Percentiles rank a stretch among this genome's conserved stretches.
Conservation (phyloP, 2,797 vertebrate genomes). For the Botia kubotai region DNA sequence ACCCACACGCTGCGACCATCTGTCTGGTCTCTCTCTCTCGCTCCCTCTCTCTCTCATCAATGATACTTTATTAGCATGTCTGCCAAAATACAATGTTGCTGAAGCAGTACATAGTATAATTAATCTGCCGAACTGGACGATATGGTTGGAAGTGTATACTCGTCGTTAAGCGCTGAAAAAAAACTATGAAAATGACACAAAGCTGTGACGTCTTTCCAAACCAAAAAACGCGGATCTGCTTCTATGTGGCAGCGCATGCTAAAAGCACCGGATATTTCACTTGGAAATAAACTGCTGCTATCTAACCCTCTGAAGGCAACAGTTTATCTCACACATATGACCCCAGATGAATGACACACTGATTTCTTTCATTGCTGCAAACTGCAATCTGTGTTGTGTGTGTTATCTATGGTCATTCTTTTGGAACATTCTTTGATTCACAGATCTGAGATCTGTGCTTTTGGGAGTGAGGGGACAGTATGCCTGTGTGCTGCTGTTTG, state of each 20-base stretch:
- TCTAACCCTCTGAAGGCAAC: conserved; percentile 46
- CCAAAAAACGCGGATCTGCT: not conserved
- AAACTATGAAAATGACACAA: not conserved
- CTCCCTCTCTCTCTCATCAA: conserved; percentile 30
- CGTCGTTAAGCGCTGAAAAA: conserved; percentile 14
- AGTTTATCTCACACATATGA: conserved; percentile 34
- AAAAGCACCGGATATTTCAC: conserved; percentile 20
- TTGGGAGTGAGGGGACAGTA: conserved; percentile 15
- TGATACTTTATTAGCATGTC: conserved; percentile 39
- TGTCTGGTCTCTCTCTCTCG: conserved; percentile 39
- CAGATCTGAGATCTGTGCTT: conserved; percentile 25
- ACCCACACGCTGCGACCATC: conserved; percentile 44
- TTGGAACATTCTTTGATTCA: conserved; percentile 25
- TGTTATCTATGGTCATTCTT: not conserved
- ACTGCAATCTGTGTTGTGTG: conserved; percentile 7
- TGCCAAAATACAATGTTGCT: conserved; percentile 41
- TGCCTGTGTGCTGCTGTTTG: not conserved
- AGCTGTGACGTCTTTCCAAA: not conserved
- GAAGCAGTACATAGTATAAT: conserved; percentile 27
- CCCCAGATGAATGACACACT: conserved; percentile 21
- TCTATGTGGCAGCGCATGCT: not conserved
- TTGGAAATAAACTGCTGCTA: conserved; percentile 31
- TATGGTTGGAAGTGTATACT: conserved; percentile 4
- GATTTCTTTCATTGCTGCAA: conserved; percentile 3
- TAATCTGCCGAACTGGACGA: conserved; percentile 19